Conservation (phyloP, 2,113 vertebrate species). For the Channa maculata region DNA sequence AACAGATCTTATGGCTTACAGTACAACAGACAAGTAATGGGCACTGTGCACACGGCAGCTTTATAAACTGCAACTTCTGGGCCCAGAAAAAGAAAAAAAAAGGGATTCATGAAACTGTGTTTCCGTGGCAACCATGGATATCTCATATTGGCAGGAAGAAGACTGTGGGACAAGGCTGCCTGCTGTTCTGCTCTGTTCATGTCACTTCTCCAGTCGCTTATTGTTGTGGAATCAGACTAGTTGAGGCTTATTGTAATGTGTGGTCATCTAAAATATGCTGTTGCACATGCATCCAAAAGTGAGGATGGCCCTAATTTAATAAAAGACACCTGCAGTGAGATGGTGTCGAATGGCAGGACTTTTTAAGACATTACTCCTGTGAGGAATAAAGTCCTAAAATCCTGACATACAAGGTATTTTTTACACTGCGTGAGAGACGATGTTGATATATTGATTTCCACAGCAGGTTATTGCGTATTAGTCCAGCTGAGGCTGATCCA, state of each 20-base stretch:
- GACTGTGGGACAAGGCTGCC: slow-evolving; percentile 29
- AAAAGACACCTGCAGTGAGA: neutral
- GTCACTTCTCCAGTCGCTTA: slow-evolving; percentile 15
- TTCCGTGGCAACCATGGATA: slow-evolving; percentile 67
- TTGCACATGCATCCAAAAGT: neutral
- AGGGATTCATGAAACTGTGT: slow-evolving; percentile 65
- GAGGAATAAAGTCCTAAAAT: neutral
- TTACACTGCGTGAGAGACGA: neutral
- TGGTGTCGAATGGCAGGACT: neutral
- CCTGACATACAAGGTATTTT: too few species aligned
- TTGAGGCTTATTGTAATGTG: neutral
- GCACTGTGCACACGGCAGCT: slow-evolving; percentile 30
- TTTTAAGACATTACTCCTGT: neutral
- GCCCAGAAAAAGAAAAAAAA: slow-evolving; percentile 18
- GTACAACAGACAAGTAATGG: slow-evolving; percentile 37
- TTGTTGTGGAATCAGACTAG: slow-evolving; percentile 14
- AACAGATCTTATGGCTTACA: slow-evolving; percentile 57
- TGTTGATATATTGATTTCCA: neutral
- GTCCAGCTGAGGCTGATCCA: neutral
- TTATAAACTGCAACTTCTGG: slow-evolving; percentile 44
- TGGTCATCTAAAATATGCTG: neutral
- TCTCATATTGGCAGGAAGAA: slow-evolving; percentile 62
- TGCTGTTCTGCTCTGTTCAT: slow-evolving; percentile 29
- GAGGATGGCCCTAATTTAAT: too few species aligned
- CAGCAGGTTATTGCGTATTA: slow-evolving; percentile 5